Base-by-base conservation (phyloP, 2,888 invertebrate genomes). In the Coelopa pilipes region DNA sequence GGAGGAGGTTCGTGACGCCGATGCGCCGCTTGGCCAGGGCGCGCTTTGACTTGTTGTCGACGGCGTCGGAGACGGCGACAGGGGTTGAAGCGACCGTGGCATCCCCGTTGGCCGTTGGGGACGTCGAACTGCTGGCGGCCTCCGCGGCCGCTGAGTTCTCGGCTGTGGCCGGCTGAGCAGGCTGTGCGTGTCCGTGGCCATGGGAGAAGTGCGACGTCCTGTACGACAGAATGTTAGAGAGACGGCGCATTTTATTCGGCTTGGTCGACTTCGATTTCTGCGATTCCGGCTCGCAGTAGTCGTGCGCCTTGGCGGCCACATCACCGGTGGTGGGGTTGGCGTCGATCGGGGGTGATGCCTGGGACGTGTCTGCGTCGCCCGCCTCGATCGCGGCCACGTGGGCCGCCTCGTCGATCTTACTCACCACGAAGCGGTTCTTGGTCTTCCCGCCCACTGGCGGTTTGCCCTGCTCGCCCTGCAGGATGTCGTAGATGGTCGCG, bases 401-500 rank as follows among this genome's bases (percentile, higher is more conserved):
- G 11, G 45, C 57, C 17, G 81, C 79, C 78, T 87, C 88, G 70
- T 84, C 84, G 73, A 88, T 87, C 77, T 87, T 88, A 76, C 85
- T 85, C 15, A 88, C 87, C 55, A 84, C 81, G 79, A 88, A 88
- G 63, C 88, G 85, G 81, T 82, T 82, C 76, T 81, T 83, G 9
- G 74, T 65, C 70, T 74, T 74, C 34, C 19, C 24, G 55, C 21
- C 47, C 75, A n/a, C 68, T n/a, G 13, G 68, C 70, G 76, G 68
- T 72, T 77, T 80, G 59, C 70, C 55, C 34, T 53, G 19, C 76
- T 81, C 84, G 74, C 83, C 83, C 80, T 87, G 85, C 76, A 88
- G 79, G 71, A 88, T 88, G 78, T 88, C 88, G 79, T 88, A 88
- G 79, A 88, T 87, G 60, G 87, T 87, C 76, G 86, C 87, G 79